A percentile compares a stretch with the other conserved stretches of the same genome.
phyloP scores from a whole-genome alignment of 2,797 vertebrate genomes.

The Ctenopoma kingsleyae region DNA sequence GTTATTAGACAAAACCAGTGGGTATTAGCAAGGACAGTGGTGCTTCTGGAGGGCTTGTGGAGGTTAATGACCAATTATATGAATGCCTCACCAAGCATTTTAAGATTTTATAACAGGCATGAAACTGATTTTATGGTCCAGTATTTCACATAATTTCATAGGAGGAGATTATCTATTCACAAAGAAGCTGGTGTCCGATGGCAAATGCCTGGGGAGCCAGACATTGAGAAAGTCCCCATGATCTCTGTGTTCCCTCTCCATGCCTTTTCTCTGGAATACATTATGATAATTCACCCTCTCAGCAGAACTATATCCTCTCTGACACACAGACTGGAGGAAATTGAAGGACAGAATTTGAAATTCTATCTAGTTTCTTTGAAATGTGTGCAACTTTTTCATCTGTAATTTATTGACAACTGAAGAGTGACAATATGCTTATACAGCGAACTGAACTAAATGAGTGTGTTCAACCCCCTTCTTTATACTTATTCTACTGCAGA shows the following conservation, averaged over 20 bases:
- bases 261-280: conserved; percentile 69
- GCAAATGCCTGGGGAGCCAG: conserved; percentile 65
- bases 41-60: conserved; percentile 74
- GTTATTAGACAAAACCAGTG: conserved; percentile 73
- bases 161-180: conserved; percentile 81
- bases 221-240: conserved; percentile 68
- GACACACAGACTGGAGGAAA: conserved; percentile 47
- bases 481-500: not conserved
- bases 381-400: conserved; percentile 35
- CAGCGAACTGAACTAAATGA: conserved; percentile 14
- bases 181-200: conserved; percentile 72
- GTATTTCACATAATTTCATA: conserved; percentile 81
- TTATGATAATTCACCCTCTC: conserved; percentile 74
- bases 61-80: conserved; percentile 86
- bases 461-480: not conserved
- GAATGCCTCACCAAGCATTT: conserved; percentile 83
- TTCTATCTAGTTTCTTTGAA: conserved; percentile 50
- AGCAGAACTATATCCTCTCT: conserved; percentile 56
- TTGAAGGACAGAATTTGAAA: conserved; percentile 55
- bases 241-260: conserved; percentile 61
- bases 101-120: conserved; percentile 83
- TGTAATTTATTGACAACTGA: conserved; percentile 36
- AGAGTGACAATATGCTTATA: conserved; percentile 7
- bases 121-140: conserved; percentile 84
- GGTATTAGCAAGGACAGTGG: conserved; percentile 80